Percentiles rank a stretch among this genome's conserved stretches.
Conservation (phyloP, 2,888 invertebrate genomes). For the Listrodromus nycthemerus region DNA sequence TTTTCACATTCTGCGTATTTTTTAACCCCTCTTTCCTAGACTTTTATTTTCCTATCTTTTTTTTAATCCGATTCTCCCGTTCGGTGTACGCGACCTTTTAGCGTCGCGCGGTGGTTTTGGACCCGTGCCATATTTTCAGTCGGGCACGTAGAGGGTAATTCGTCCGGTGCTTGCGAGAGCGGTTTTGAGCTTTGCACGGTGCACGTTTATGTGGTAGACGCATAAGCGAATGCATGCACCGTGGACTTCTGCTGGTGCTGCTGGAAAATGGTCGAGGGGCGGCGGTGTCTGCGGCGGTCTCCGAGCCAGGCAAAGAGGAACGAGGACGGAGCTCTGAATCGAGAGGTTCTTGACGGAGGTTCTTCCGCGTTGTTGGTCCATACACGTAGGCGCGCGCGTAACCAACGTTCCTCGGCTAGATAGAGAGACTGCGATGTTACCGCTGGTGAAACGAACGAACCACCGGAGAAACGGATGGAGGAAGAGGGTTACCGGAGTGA, state of each 20-base stretch:
- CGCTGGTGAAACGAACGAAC: conserved; percentile 70
- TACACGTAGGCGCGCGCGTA: conserved; percentile 23
- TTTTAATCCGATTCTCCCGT: conserved; percentile 41
- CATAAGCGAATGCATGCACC: conserved; percentile 27
- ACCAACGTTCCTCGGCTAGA: conserved; percentile 28
- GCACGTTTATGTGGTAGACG: conserved; percentile 1
- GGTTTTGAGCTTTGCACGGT: conserved; percentile 21
- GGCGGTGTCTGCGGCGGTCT: conserved; percentile 25
- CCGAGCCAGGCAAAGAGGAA: conserved; percentile 43
- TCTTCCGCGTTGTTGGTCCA: background rate
- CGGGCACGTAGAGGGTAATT: conserved; percentile 70
- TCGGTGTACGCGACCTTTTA: conserved; percentile 3
- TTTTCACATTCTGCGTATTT: background rate
- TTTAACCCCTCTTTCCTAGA: background rate
- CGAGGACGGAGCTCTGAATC: conserved; percentile 41
- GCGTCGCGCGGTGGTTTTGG: conserved; percentile 65
- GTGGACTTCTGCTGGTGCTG: conserved; percentile 45
- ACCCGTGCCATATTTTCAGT: conserved; percentile 77
- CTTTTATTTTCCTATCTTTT: background rate
- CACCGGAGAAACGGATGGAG: conserved; percentile 49
- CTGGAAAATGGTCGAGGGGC: conserved; percentile 34
- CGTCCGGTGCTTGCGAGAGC: conserved; percentile 45
- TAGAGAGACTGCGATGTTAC: conserved; percentile 31
- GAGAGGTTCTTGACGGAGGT: conserved; percentile 51
- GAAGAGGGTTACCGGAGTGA: conserved; percentile 41